Conservation (phyloP, 2,113 vertebrate genomes). For the Ptyas mucosa region DNA sequence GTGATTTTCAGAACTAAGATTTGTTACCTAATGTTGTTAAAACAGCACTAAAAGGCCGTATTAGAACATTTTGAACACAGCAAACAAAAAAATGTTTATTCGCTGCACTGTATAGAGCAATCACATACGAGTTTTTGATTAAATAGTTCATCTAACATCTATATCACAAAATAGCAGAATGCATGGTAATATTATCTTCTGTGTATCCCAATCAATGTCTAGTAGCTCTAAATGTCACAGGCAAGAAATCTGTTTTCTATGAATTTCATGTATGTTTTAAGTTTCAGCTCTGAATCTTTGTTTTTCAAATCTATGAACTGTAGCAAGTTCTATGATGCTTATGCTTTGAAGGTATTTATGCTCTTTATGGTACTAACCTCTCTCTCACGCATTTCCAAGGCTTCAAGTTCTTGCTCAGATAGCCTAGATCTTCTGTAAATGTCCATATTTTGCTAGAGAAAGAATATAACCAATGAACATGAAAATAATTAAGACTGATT, state of each 20-base stretch:
- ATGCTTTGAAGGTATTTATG: not conserved
- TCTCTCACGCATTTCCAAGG: constrained; percentile 90
- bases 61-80: not conserved
- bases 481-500: not conserved
- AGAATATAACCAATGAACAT: constrained; percentile 6
- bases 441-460: constrained; percentile 92
- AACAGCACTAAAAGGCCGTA: not conserved
- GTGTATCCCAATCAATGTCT: not conserved
- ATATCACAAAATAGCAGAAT: not conserved
- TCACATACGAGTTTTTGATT: not conserved
- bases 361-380: constrained; percentile 76
- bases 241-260: not conserved
- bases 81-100: not conserved
- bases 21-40: not conserved
- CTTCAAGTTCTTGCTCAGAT: constrained; percentile 90
- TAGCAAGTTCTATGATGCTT: not conserved
- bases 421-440: constrained; percentile 85
- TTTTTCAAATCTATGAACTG: not conserved
- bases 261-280: not conserved
- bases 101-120: too few species aligned
- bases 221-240: not conserved
- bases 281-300: not conserved
- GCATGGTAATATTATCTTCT: not conserved
- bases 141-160: not conserved
- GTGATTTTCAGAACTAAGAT: not conserved